Evolutionary conservation across 1,140 invertebrate genomes (phyloP), one percentile per base, ranked within the genome.

Genomic region (Antheraea mylitta): DNA sequence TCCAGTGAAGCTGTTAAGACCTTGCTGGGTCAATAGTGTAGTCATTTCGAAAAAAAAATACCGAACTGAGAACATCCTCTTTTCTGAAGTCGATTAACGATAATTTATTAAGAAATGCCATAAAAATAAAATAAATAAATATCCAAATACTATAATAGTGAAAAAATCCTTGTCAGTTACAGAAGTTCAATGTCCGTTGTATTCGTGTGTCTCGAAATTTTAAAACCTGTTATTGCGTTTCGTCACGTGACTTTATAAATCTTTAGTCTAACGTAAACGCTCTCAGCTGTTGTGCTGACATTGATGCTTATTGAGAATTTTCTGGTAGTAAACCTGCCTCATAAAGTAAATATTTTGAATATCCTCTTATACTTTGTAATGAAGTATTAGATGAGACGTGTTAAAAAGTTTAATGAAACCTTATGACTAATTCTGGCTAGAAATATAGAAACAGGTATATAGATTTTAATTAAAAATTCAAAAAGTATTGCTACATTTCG

Each of bases 221-320:
- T 73, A 71, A 19, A 73, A 42, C 71, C 67, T 53, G 69, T 69
- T 74, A 72, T 74, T 77, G 69, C 75, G 67, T 70, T 48, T 66
- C 72, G 77, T 75, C 77, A 79, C 77, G 74, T 79, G 70, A 69
- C 69, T 74, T 79, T 63, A 74, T 73, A 70, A 71, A 76, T 71
- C 74, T 77, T 79, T 79, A 79, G 71, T 75, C 64, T 70, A 77
- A 79, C 64, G 68, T 69, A 79, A 77, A 76, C 72, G 68, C 16
- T 59, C 72, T 73, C 66, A 67, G 68, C 67, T 69, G 19, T 58
- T 19, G 65, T 71, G 63, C 64, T 70, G 68, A 69, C 69, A 70
- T 19, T 68, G 71, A 65, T 70, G 66, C 42, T 53, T 53, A 53
- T 53, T 53, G 45, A 13, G 10, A 53, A 13, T 13, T 13, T n/a